Conservation (phyloP, 2,888 invertebrate genomes). For the Baronia brevicornis region DNA sequence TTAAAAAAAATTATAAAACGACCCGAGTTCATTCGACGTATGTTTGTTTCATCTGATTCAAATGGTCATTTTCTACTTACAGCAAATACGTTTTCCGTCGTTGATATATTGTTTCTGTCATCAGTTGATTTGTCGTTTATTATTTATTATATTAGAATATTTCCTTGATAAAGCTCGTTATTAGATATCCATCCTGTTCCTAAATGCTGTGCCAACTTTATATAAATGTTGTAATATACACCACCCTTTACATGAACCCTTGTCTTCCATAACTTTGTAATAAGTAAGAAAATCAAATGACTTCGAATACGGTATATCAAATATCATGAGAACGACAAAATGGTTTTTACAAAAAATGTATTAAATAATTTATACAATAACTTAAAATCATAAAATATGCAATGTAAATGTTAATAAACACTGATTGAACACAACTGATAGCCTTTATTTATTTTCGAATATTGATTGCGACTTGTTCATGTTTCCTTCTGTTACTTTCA, state of each 20-base stretch:
- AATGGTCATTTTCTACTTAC: too few relatives aligned
- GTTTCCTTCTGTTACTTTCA: conserved; percentile 42
- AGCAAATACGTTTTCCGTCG: too few relatives aligned
- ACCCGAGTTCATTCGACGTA: too few relatives aligned
- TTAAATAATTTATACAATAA: conserved; percentile 66
- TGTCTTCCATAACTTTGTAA: conserved; percentile 64
- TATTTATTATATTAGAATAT: conserved; percentile 20
- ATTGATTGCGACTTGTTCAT: conserved; percentile 49
- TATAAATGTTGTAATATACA: conserved; percentile 28
- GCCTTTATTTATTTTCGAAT: conserved; percentile 40
- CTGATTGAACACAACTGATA: conserved; percentile 41
- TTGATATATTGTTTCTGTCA: too few relatives aligned
- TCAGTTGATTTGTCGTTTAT: conserved; percentile 17
- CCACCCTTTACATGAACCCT: conserved; percentile 49
- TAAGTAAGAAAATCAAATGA: conserved; percentile 32
- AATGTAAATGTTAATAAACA: conserved; percentile 65
- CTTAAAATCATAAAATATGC: conserved; percentile 53
- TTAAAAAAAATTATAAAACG: too few relatives aligned
- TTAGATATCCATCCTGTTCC: conserved; percentile 14
- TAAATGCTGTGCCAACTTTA: conserved; percentile 58
- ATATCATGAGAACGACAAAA: conserved; percentile 34
- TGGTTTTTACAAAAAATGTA: conserved; percentile 61
- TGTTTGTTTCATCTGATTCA: too few relatives aligned
- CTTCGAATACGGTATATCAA: conserved; percentile 22
- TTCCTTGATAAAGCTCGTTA: conserved; percentile 20